Evolutionary conservation across 2,113 vertebrate species (phyloP).

Genomic region (Corythaeola cristata): DNA sequence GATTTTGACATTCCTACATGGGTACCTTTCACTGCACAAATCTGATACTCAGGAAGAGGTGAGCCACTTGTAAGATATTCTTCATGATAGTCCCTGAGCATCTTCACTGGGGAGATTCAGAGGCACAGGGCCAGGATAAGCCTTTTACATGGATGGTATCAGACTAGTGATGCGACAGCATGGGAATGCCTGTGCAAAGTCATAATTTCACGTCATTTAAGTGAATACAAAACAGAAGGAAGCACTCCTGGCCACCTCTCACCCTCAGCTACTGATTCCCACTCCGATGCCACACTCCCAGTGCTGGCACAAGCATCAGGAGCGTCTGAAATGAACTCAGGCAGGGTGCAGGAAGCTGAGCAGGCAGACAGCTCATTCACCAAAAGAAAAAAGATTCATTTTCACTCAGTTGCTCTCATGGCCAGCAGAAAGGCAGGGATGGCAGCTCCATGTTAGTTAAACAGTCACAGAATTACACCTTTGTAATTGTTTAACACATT

Average conservation of each 20-base stretch:
- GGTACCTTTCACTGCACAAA: background rate
- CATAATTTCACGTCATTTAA: background rate
- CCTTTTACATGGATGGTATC: background rate
- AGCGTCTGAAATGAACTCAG: background rate
- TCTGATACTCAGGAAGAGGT: background rate
- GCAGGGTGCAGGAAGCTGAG: background rate
- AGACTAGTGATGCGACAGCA: background rate
- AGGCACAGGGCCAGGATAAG: background rate
- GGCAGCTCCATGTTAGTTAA: background rate
- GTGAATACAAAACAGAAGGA: background rate
- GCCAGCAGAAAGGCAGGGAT: background rate
- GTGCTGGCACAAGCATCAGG: background rate
- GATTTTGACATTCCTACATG: background rate
- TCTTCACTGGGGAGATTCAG: background rate
- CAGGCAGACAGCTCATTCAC: background rate
- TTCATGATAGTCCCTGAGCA: background rate
- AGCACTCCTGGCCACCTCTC: background rate
- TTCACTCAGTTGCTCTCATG: background rate
- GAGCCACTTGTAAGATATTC: background rate
- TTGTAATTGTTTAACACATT: background rate
- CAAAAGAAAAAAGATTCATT: background rate
- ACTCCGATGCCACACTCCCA: background rate
- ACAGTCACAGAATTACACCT: background rate
- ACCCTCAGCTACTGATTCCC: background rate
- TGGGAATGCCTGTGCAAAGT: background rate